A percentile compares a stretch with the other conserved stretches of the same genome.
Conservation (phyloP, 2,888 invertebrate genomes). For the Platypus cylindrus region DNA sequence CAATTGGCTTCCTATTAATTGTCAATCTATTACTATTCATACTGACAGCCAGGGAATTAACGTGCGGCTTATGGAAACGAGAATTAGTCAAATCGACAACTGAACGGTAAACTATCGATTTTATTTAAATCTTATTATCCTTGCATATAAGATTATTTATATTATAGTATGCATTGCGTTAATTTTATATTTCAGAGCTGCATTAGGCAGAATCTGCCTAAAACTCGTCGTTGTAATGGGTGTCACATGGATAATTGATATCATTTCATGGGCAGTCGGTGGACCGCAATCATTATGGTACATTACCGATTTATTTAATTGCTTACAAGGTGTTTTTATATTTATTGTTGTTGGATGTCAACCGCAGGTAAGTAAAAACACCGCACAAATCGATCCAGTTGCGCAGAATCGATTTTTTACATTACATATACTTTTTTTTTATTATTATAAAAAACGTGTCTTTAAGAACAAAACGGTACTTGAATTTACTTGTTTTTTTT, state of each 20-base stretch:
- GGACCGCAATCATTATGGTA: conserved; percentile 74
- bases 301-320: conserved; percentile 72
- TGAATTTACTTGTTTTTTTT: no score
- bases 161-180: neutral
- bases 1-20: conserved; percentile 64
- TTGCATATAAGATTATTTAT: neutral
- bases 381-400: neutral
- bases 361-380: conserved; percentile 51
- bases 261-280: conserved; percentile 72
- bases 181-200: conserved; percentile 47
- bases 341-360: conserved; percentile 82
- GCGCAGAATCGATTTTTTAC: no score
- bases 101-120: conserved; percentile 43
- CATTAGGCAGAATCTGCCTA: conserved; percentile 70
- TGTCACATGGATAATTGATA: conserved; percentile 67
- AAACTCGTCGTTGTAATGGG: conserved; percentile 77
- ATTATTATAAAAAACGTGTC: no score
- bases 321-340: conserved; percentile 77
- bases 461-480: no score
- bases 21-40: conserved; percentile 69
- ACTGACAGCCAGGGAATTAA: conserved; percentile 71
- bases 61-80: conserved; percentile 78
- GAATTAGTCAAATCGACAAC: conserved; percentile 78
- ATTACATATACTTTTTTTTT: no score
- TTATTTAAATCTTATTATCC: conserved; percentile 3